Conservation (phyloP, 2,888 invertebrate species). For the Lamellibrachia satsuma region DNA sequence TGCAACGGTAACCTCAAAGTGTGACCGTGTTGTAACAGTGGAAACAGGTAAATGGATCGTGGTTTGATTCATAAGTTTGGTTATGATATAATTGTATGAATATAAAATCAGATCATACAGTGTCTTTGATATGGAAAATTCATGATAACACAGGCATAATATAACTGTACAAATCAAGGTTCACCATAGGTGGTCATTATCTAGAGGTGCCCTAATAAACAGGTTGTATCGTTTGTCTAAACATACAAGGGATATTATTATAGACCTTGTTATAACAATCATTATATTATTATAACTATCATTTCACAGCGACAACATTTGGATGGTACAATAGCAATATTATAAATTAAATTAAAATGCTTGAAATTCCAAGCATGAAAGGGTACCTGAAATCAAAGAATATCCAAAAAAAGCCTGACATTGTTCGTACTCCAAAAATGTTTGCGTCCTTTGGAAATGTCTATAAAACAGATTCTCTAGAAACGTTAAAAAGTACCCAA, state of each 20-base stretch:
- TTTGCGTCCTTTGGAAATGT: neutral
- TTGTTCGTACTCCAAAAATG: neutral
- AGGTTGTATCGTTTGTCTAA: neutral
- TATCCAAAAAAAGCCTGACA: neutral
- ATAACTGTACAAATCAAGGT: neutral
- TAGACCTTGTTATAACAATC: neutral
- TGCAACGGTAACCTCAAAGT: neutral
- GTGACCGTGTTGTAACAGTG: neutral
- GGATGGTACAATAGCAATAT: neutral
- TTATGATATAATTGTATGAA: too few relatives aligned
- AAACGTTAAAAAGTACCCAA: neutral
- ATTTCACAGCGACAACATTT: neutral
- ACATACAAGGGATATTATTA: neutral
- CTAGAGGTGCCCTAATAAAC: neutral
- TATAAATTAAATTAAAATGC: neutral
- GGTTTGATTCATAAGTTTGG: too few relatives aligned
- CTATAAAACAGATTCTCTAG: neutral
- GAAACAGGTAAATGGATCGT: too few relatives aligned
- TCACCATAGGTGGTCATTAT: neutral
- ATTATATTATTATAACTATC: neutral
- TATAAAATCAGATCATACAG: too few relatives aligned
- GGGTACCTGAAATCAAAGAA: neutral
- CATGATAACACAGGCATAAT: neutral
- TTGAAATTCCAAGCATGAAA: neutral
- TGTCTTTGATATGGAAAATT: neutral